phyloP scores from a whole-genome alignment of 1,140 invertebrate genomes.

The Capitella teleta region DNA sequence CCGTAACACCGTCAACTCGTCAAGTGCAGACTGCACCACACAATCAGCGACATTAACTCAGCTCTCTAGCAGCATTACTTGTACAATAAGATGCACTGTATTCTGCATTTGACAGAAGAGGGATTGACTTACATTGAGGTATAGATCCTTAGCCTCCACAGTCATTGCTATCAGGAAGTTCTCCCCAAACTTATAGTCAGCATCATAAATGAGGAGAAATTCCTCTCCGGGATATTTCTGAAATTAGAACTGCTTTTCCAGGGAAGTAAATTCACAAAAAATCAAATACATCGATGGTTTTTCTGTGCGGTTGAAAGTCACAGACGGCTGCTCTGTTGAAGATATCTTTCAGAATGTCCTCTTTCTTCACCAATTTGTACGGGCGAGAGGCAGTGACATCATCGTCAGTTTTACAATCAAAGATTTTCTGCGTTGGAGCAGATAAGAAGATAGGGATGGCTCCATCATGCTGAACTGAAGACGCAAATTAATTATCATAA shows the following conservation, averaged over 20 bases:
- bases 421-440: conserved; percentile 35
- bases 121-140: conserved; percentile 28
- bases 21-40: too few relatives aligned
- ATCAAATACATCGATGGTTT: conserved; percentile 20
- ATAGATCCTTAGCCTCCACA: conserved; percentile 34
- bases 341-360: conserved; percentile 37
- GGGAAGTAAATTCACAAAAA: background rate
- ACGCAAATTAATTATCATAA: background rate
- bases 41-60: too few relatives aligned
- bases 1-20: too few relatives aligned
- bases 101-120: too few relatives aligned
- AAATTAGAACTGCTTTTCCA: conserved; percentile 2
- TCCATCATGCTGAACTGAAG: conserved; percentile 29
- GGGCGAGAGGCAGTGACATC: conserved; percentile 37
- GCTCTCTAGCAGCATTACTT: too few relatives aligned
- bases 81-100: too few relatives aligned
- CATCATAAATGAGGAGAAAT: conserved; percentile 36
- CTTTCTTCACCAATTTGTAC: conserved; percentile 32
- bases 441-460: conserved; percentile 35
- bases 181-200: conserved; percentile 37
- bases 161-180: conserved; percentile 38
- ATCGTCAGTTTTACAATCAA: conserved; percentile 28
- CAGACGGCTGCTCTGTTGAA: conserved; percentile 32
- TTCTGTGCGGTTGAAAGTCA: conserved; percentile 37
- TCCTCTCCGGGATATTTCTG: conserved; percentile 39